Conservation (phyloP, 2,888 invertebrate genomes). For the Ptilodon capucinus region DNA sequence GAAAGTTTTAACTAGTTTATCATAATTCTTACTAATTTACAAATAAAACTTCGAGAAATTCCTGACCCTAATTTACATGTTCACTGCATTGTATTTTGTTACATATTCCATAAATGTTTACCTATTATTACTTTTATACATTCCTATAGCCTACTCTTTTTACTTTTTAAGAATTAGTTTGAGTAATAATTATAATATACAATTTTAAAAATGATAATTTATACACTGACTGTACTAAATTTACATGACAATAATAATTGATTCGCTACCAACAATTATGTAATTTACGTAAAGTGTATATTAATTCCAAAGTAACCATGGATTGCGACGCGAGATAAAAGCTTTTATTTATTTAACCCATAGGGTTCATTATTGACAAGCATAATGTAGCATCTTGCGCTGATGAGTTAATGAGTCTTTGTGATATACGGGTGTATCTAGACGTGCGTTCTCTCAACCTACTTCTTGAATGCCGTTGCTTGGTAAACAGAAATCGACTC, state of each 20-base stretch:
- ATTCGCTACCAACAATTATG: neutral
- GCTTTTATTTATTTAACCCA: constrained; percentile 19
- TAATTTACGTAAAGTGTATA: neutral
- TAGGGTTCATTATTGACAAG: constrained; percentile 41
- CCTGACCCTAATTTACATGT: too few species aligned
- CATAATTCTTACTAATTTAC: too few species aligned
- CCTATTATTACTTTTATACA: too few species aligned
- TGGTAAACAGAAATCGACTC: constrained; percentile 61
- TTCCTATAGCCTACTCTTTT: too few species aligned
- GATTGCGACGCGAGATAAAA: constrained; percentile 9
- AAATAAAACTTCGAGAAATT: too few species aligned
- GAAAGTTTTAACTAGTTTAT: too few species aligned
- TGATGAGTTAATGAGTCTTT: constrained; percentile 73
- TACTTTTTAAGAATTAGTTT: too few species aligned
- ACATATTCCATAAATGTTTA: too few species aligned
- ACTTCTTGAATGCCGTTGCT: constrained; percentile 72
- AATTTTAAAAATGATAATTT: too few species aligned
- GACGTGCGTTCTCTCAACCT: constrained; percentile 79
- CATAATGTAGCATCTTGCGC: constrained; percentile 38
- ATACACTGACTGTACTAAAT: neutral
- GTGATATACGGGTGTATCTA: constrained; percentile 75
- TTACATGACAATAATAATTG: neutral
- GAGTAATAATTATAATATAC: too few species aligned
- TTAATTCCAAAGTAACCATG: constrained; percentile 7
- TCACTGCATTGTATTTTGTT: too few species aligned